A percentile compares a stretch with the other conserved stretches of the same genome.
These are phyloP conservation scores for Leucophenga maculata DNA, from an alignment of 2,888 invertebrate genomes.

Conservation along the genomic window DNA sequence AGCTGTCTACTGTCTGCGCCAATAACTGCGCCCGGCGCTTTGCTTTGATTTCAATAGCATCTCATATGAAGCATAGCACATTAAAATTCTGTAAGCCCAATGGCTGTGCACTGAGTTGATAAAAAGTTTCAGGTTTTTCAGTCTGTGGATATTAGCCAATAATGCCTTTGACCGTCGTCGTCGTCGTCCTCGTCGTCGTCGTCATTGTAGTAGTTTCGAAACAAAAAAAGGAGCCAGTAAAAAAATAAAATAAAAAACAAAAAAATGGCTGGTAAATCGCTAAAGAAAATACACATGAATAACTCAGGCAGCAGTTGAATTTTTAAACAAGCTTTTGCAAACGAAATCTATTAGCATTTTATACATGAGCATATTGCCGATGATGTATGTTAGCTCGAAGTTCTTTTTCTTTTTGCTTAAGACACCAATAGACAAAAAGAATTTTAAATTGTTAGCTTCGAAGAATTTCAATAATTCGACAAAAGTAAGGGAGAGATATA, in stretches of 20 bases:
- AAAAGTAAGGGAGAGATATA: too few species aligned
- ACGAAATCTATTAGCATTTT: slow-evolving; percentile 23
- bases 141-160: too few species aligned
- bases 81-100: slow-evolving; percentile 16
- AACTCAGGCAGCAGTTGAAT: slow-evolving; percentile 6
- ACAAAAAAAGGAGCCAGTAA: not conserved
- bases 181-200: too few species aligned
- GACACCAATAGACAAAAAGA: too few species aligned
- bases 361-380: slow-evolving; percentile 16
- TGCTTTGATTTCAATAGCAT: slow-evolving; percentile 12
- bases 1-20: not conserved
- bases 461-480: too few species aligned
- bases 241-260: not conserved
- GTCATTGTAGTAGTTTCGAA: too few species aligned
- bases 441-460: too few species aligned
- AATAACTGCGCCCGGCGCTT: slow-evolving; percentile 10
- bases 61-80: not conserved
- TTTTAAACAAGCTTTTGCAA: not conserved
- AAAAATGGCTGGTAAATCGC: not conserved
- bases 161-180: too few species aligned
- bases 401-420: too few species aligned
- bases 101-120: slow-evolving; percentile 13
- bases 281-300: slow-evolving; percentile 24
- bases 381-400: too few species aligned
- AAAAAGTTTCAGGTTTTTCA: not conserved